Base-by-base conservation (phyloP, 2,113 vertebrate genomes). In the Carassius auratus region DNA sequence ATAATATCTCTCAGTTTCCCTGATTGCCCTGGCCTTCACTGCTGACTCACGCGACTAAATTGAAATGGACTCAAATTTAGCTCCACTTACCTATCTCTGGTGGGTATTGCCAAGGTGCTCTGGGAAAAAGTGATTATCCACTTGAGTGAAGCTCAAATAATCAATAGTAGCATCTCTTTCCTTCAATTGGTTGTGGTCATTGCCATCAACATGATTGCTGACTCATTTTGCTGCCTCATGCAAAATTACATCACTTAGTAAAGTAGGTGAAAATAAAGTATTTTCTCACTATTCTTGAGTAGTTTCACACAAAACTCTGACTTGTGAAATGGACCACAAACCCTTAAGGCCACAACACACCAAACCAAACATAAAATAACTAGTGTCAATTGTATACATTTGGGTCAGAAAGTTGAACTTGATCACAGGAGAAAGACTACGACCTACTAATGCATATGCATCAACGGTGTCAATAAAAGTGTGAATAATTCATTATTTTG, bases 41-140 rank as follows among this genome's bases (percentile, higher is more conserved):
- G 68, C 85, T 64, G 68, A 81, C 79, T 66, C 68, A 77, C 79
- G 84, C 86, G 82, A 90, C 84, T 87, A 81, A 55, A 79, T 52
- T 88, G 89, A 84, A 21, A 91, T 88, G 80, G 84, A 85, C 83
- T 85, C 85, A 84, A 85, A 71, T 84, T 87, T 84, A 92, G 86
- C 85, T 77, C 15, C 48, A 8, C 42, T 64, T 64, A 64, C 38
- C 21, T 62, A 38, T n/a, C 21, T n/a, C 75, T 71, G 26, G 12
- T 68, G 45, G 83, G 75, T 89, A 84, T 78, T 52, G 62, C 68
- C 74, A 76, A 69, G 76, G 57, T 74, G 86, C 87, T 84, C 38
- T 86, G 85, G 86, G 84, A 88, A 90, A 55, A 90, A 92, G 92
- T 91, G 90, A 89, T 91, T 88, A 90, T 89, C 87, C 91, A 92